Percentiles rank a stretch among this genome's conserved stretches.
phyloP scores from a whole-genome alignment of 2,113 vertebrate genomes.

The Colaptes auratus region DNA sequence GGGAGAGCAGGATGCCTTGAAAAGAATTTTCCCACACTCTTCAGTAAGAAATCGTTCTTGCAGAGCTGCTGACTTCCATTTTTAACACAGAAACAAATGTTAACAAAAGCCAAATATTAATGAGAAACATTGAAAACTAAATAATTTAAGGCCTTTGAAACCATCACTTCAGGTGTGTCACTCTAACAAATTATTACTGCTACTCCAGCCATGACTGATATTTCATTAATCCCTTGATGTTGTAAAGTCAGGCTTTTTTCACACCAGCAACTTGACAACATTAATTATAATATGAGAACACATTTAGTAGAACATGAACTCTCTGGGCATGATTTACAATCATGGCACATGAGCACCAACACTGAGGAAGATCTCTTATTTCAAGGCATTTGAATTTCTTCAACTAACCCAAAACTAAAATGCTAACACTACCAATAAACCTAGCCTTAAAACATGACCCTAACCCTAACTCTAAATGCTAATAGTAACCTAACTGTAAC shows the following conservation, averaged over 20 bases:
- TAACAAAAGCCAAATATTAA: conserved; percentile 58
- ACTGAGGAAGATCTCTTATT: conserved; percentile 31
- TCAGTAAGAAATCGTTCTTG: neutral
- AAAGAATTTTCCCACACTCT: neutral
- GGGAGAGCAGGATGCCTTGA: neutral
- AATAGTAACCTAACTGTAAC: too few species aligned
- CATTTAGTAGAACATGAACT: conserved; percentile 71
- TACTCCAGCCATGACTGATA: conserved; percentile 47
- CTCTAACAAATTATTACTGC: conserved; percentile 57
- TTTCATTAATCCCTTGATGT: conserved; percentile 71
- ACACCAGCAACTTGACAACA: conserved; percentile 69
- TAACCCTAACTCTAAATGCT: too few species aligned
- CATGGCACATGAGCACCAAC: conserved; percentile 12
- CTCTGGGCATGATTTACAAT: conserved; percentile 62
- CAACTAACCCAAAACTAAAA: neutral
- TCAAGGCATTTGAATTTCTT: conserved; percentile 24
- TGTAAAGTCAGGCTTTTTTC: conserved; percentile 61
- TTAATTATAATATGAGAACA: conserved; percentile 72
- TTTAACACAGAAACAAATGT: conserved; percentile 55
- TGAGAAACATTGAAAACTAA: conserved; percentile 17
- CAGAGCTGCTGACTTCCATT: neutral
- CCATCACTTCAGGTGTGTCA: conserved; percentile 50
- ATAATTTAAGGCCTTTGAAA: conserved; percentile 43
- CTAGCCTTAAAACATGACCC: too few species aligned
- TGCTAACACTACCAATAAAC: too few species aligned